Evolutionary conservation across 2,888 invertebrate genomes (phyloP).

Genomic region (Patella caerulea): DNA sequence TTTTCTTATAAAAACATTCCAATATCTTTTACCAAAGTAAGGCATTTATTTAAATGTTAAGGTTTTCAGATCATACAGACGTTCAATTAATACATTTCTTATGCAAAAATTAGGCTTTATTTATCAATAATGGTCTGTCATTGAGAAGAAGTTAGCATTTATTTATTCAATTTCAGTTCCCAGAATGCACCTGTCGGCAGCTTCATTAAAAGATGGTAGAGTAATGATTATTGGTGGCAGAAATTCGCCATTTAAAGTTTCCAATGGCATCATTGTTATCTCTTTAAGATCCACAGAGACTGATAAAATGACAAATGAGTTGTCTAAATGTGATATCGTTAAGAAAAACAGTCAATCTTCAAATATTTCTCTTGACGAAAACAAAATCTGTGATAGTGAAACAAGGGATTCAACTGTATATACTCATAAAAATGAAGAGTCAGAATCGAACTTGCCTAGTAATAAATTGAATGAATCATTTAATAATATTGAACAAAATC

Average conservation of each 20-base stretch:
- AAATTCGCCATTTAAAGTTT: conserved; percentile 62
- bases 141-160: neutral
- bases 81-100: neutral
- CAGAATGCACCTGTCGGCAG: conserved; percentile 59
- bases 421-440: neutral
- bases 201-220: conserved; percentile 46
- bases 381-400: neutral
- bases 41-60: too few relatives aligned
- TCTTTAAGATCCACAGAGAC: neutral
- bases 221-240: conserved; percentile 70
- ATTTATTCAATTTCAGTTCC: conserved; percentile 47
- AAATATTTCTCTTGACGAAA: neutral
- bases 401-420: neutral
- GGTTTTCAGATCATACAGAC: neutral
- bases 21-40: too few relatives aligned
- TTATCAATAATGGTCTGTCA: too few relatives aligned
- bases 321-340: neutral
- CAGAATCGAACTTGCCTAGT: neutral
- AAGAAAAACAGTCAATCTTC: neutral
- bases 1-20: neutral
- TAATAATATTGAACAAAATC: neutral
- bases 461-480: neutral
- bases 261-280: neutral
- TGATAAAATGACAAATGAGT: neutral
- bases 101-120: neutral